A percentile compares a stretch with the other conserved stretches of the same genome.
phyloP scores from a whole-genome alignment of 2,797 vertebrate species.

The Anisognathus igniventris region DNA sequence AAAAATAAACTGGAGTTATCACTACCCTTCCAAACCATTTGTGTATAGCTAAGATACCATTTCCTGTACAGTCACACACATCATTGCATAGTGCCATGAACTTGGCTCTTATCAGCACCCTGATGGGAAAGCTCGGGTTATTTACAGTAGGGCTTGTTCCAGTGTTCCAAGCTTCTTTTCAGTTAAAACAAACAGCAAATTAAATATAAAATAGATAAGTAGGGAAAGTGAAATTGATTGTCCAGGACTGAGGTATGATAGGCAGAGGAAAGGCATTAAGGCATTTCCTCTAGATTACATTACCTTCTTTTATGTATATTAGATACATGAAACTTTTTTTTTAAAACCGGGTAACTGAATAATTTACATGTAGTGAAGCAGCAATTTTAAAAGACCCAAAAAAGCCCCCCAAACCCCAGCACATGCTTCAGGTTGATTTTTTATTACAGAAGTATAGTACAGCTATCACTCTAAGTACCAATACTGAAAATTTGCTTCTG shows the following conservation, averaged over 20 bases:
- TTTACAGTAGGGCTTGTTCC: constrained; percentile 12
- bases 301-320: background rate
- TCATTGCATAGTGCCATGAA: background rate
- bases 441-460: background rate
- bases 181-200: constrained; percentile 45
- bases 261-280: background rate
- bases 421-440: background rate
- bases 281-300: background rate
- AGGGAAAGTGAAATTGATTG: background rate
- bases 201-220: constrained; percentile 42
- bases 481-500: background rate
- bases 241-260: background rate
- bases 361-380: background rate
- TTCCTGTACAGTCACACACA: constrained; percentile 29
- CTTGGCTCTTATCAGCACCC: constrained; percentile 36
- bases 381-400: background rate
- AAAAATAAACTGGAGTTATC: constrained; percentile 12
- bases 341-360: background rate
- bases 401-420: background rate
- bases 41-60: constrained; percentile 7
- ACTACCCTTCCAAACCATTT: background rate
- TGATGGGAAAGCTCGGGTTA: background rate
- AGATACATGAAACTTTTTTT: background rate
- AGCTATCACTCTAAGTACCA: background rate
- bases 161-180: background rate